phyloP scores from a whole-genome alignment of 2,888 invertebrate species.

The Leptopterna dolabrata region DNA sequence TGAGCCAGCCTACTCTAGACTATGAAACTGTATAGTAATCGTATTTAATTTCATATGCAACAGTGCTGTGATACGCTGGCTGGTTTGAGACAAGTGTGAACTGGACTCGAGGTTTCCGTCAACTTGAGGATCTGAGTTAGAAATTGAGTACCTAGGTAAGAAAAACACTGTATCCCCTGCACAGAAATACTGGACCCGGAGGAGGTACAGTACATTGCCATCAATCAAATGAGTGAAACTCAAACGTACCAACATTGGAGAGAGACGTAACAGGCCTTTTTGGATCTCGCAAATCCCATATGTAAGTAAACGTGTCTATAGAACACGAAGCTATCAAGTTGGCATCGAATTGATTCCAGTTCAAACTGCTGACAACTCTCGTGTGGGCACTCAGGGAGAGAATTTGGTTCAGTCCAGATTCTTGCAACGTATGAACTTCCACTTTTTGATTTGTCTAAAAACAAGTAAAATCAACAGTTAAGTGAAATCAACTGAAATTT shows the following conservation, averaged over 20 bases:
- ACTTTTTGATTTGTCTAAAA: conserved; percentile 85
- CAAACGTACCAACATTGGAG: conserved; percentile 84
- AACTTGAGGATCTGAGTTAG: too few species aligned
- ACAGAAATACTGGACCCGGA: too few species aligned
- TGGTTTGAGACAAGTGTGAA: too few species aligned
- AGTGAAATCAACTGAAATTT: too few species aligned
- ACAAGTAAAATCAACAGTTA: conserved; percentile 8
- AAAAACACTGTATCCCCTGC: too few species aligned
- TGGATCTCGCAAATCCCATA: conserved; percentile 92
- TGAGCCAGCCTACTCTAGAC: too few species aligned
- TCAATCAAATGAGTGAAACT: neutral
- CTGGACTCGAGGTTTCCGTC: too few species aligned
- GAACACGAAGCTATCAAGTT: conserved; percentile 88
- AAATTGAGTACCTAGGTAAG: too few species aligned
- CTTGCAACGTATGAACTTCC: conserved; percentile 84
- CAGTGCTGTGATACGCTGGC: too few species aligned
- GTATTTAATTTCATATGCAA: too few species aligned
- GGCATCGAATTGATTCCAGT: conserved; percentile 87
- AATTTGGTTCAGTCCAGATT: conserved; percentile 77
- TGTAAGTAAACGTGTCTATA: conserved; percentile 91
- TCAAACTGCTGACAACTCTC: conserved; percentile 87
- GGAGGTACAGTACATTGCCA: too few species aligned
- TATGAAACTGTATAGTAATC: too few species aligned
- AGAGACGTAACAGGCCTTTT: conserved; percentile 85
- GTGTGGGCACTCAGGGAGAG: conserved; percentile 84